Conservation (phyloP, 2,888 invertebrate species). For the Noctua fimbriata region DNA sequence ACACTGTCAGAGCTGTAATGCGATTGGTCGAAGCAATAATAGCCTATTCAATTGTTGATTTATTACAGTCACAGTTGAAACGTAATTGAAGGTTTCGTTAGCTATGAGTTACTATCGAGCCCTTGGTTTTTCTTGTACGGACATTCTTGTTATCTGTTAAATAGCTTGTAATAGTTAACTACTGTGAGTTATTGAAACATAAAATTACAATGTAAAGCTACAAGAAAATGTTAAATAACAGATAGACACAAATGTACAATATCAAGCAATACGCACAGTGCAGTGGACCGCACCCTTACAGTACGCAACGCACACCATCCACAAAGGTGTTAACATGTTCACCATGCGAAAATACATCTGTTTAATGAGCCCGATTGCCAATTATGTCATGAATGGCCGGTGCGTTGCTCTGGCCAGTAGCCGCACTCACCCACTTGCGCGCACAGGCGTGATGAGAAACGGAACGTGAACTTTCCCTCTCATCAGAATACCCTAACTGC, state of each 20-base stretch:
- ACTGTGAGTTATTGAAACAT: slow-evolving; percentile 5
- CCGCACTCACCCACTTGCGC: slow-evolving; percentile 89
- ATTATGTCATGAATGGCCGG: slow-evolving; percentile 88
- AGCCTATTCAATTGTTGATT: slow-evolving; percentile 75
- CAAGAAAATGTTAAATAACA: slow-evolving; percentile 15
- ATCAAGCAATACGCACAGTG: slow-evolving; percentile 21
- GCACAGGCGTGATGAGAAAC: slow-evolving; percentile 86
- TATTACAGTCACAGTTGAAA: slow-evolving; percentile 73
- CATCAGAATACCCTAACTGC: slow-evolving; percentile 84
- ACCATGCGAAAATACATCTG: slow-evolving; percentile 80
- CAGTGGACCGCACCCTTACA: slow-evolving; percentile 44
- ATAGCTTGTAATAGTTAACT: slow-evolving; percentile 8
- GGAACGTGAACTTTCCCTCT: slow-evolving; percentile 89
- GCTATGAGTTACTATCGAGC: slow-evolving; percentile 48
- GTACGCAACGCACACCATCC: slow-evolving; percentile 55
- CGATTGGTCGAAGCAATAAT: slow-evolving; percentile 75
- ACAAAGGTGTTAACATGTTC: slow-evolving; percentile 77
- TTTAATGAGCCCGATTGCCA: slow-evolving; percentile 86
- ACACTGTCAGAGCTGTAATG: slow-evolving; percentile 71
- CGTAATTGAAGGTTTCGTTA: slow-evolving; percentile 74
- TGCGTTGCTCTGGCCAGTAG: slow-evolving; percentile 86
- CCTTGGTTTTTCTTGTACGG: slow-evolving; percentile 30
- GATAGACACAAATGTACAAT: slow-evolving; percentile 6
- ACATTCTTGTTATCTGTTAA: slow-evolving; percentile 41
- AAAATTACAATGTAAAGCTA: background rate